Percentiles rank a stretch among this genome's conserved stretches.
These are phyloP conservation scores for Vidua chalybeata DNA, from an alignment of 2,113 vertebrate genomes.

Conservation along the genomic window DNA sequence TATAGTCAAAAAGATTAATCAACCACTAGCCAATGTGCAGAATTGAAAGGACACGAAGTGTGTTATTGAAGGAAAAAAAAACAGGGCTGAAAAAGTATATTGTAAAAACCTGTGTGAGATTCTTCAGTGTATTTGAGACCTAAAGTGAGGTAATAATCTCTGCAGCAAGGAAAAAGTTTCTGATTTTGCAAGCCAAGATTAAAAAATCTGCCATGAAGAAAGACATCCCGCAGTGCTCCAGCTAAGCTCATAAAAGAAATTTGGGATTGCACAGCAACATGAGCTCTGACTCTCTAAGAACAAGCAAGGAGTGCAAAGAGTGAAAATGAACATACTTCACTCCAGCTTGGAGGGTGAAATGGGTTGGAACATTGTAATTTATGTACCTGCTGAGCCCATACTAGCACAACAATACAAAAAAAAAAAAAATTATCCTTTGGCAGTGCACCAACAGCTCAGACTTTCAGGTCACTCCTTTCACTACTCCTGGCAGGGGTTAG, in stretches of 20 bases:
- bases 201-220: background rate
- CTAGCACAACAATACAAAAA: background rate
- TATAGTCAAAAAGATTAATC: background rate
- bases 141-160: constrained; percentile 4
- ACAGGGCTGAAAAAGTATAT: background rate
- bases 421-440: background rate
- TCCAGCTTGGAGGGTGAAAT: constrained; percentile 22
- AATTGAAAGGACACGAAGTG: background rate
- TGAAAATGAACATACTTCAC: constrained; percentile 21
- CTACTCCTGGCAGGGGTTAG: background rate
- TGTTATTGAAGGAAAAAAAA: background rate
- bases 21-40: background rate
- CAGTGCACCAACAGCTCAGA: background rate
- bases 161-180: background rate
- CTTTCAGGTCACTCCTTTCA: background rate
- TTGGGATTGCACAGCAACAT: background rate
- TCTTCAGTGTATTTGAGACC: background rate
- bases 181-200: constrained; percentile 22
- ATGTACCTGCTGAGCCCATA: background rate
- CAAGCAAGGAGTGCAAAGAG: background rate
- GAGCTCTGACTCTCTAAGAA: background rate
- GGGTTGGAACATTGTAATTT: constrained; percentile 1
- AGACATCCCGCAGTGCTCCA: background rate
- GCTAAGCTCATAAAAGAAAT: constrained; percentile 28
- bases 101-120: background rate